phyloP scores from a whole-genome alignment of 2,797 vertebrate species.

The Chromobotia macracanthus region DNA sequence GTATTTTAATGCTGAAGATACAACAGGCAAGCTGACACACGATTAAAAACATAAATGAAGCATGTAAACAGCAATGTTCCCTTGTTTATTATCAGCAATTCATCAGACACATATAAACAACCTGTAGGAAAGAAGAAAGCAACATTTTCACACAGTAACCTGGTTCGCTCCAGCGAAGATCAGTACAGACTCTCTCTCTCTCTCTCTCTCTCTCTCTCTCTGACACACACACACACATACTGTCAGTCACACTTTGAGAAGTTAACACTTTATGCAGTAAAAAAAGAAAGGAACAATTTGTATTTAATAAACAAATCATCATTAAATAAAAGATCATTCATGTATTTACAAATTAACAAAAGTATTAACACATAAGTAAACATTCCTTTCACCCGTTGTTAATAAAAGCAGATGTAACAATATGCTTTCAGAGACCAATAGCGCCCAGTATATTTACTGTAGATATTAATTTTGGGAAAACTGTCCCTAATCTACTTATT shows the following conservation, averaged over 20 bases:
- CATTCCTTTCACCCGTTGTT: slow-evolving; percentile 80
- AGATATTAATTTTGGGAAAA: slow-evolving; percentile 18
- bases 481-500: neutral
- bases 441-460: slow-evolving; percentile 21
- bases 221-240: slow-evolving; percentile 26
- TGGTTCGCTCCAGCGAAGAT: slow-evolving; percentile 79
- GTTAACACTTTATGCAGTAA: slow-evolving; percentile 83
- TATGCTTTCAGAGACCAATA: slow-evolving; percentile 44
- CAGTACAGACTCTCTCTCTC: too few relatives aligned
- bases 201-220: too few relatives aligned
- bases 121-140: slow-evolving; percentile 86
- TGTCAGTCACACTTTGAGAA: slow-evolving; percentile 56
- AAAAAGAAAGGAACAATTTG: slow-evolving; percentile 83
- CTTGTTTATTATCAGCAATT: slow-evolving; percentile 88
- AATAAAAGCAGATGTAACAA: slow-evolving; percentile 59
- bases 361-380: slow-evolving; percentile 70
- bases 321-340: slow-evolving; percentile 83
- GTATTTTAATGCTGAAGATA: too few relatives aligned
- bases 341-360: slow-evolving; percentile 87
- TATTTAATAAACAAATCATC: slow-evolving; percentile 85
- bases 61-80: slow-evolving; percentile 32
- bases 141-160: slow-evolving; percentile 78
- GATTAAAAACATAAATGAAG: too few relatives aligned
- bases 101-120: slow-evolving; percentile 93
- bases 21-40: too few relatives aligned